These are phyloP conservation scores for Noturus placidus DNA, from an alignment of 2,113 vertebrate species.

Conservation along the genomic window DNA sequence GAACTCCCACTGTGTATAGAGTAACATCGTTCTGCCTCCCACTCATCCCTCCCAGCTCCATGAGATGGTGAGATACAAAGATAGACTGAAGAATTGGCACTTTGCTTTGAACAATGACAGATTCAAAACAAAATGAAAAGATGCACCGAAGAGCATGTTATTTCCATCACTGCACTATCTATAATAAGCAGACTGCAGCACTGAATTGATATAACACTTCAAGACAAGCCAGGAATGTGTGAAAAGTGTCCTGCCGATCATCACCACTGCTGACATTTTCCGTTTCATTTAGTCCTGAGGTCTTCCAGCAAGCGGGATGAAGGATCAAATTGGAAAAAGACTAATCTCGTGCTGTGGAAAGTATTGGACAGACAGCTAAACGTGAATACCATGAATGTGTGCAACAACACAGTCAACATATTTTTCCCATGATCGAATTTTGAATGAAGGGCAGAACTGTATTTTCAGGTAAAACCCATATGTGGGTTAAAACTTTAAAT, in stretches of 20 bases:
- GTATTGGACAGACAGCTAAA: neutral
- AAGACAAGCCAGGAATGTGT: constrained; percentile 11
- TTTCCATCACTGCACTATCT: neutral
- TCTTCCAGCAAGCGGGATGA: constrained; percentile 13
- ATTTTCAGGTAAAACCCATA: neutral
- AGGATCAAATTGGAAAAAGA: constrained; percentile 18
- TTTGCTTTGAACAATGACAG: constrained; percentile 2
- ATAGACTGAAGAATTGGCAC: constrained; percentile 11
- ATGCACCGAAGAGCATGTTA: neutral
- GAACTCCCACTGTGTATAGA: constrained; percentile 29
- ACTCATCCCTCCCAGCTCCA: neutral
- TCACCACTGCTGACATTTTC: constrained; percentile 26
- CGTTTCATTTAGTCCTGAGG: constrained; percentile 1
- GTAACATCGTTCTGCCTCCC: constrained; percentile 21
- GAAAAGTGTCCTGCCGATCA: neutral
- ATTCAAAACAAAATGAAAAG: constrained; percentile 14
- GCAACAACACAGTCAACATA: neutral
- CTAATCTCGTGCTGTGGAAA: constrained; percentile 14
- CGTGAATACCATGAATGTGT: neutral
- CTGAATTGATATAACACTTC: neutral
- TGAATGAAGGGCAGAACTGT: neutral
- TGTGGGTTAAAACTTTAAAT: neutral
- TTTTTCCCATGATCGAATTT: neutral
- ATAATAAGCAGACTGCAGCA: neutral
- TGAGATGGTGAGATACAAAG: constrained; percentile 8